These are phyloP conservation scores for Parnassius mnemosyne DNA, from an alignment of 2,888 invertebrate genomes.

Conservation along the genomic window DNA sequence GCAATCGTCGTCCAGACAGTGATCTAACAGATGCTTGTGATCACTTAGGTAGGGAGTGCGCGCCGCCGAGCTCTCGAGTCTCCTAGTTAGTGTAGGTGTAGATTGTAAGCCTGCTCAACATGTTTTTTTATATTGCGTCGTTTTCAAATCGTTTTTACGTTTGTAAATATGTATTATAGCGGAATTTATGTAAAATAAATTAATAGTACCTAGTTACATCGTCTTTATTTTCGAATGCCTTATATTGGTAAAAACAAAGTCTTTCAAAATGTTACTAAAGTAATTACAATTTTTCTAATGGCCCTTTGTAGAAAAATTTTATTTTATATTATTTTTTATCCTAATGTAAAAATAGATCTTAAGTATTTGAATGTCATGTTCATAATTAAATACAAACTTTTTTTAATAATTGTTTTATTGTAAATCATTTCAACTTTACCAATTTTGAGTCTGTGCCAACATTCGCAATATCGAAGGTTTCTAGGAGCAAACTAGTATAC, in stretches of 20 bases:
- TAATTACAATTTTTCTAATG: neutral
- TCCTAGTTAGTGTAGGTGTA: conserved; percentile 26
- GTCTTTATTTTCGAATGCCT: conserved; percentile 44
- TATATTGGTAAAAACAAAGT: neutral
- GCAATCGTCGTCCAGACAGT: conserved; percentile 22
- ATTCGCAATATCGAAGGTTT: too few relatives aligned
- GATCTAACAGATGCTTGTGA: conserved; percentile 22
- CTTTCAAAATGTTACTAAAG: neutral
- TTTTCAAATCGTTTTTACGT: conserved; percentile 74
- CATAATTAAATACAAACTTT: conserved; percentile 19
- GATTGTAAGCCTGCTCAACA: conserved; percentile 58
- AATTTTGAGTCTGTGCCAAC: too few relatives aligned
- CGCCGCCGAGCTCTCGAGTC: conserved; percentile 32
- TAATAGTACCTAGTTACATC: conserved; percentile 62
- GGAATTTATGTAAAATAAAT: conserved; percentile 77
- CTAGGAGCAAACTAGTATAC: too few relatives aligned
- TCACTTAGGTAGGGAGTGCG: conserved; percentile 36
- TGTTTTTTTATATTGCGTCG: conserved; percentile 70
- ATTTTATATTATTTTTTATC: conserved; percentile 13
- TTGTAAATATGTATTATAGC: conserved; percentile 81
- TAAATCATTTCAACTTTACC: neutral
- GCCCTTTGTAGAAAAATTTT: neutral
- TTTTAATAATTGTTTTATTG: conserved; percentile 18
- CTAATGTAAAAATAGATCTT: conserved; percentile 25
- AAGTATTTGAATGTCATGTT: conserved; percentile 19